Percentiles rank a stretch among this genome's conserved stretches.
phyloP scores from a whole-genome alignment of 2,888 invertebrate species.

The Latrodectus elegans region DNA sequence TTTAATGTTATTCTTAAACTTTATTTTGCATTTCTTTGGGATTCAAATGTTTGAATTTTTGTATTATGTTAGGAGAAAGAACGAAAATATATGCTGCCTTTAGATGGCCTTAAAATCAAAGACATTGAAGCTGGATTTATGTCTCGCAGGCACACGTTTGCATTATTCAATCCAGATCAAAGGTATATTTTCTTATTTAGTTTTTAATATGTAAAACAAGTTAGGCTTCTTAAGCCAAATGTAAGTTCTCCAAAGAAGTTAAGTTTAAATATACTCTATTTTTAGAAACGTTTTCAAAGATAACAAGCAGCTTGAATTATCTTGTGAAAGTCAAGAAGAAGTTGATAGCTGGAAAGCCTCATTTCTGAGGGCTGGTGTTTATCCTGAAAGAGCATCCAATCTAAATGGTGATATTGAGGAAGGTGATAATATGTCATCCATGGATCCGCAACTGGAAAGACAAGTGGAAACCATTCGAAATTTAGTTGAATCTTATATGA shows the following conservation, averaged over 20 bases:
- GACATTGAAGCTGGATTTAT: constrained; percentile 99
- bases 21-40: background rate
- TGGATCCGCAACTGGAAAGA: constrained; percentile 89
- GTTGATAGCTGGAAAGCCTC: constrained; percentile 81
- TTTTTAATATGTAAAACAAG: constrained; percentile 72
- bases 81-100: constrained; percentile 98
- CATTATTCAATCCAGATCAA: constrained; percentile 97
- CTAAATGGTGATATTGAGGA: constrained; percentile 86
- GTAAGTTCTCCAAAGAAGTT: background rate
- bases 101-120: constrained; percentile 96
- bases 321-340: constrained; percentile 87
- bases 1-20: too few relatives aligned
- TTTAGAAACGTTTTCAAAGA: constrained; percentile 84
- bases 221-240: background rate
- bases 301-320: constrained; percentile 97
- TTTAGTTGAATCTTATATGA: constrained; percentile 99
- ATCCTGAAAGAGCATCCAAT: constrained; percentile 88
- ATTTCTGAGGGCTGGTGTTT: constrained; percentile 98
- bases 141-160: constrained; percentile 97
- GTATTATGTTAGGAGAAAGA: constrained; percentile 85
- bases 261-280: background rate
- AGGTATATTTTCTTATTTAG: constrained; percentile 80
- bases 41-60: background rate
- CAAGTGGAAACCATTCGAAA: constrained; percentile 99
- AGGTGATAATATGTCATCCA: constrained; percentile 73